Percentiles rank a stretch among this genome's conserved stretches.
phyloP scores from a whole-genome alignment of 2,888 invertebrate genomes.

The Sylvicola cinctus region DNA sequence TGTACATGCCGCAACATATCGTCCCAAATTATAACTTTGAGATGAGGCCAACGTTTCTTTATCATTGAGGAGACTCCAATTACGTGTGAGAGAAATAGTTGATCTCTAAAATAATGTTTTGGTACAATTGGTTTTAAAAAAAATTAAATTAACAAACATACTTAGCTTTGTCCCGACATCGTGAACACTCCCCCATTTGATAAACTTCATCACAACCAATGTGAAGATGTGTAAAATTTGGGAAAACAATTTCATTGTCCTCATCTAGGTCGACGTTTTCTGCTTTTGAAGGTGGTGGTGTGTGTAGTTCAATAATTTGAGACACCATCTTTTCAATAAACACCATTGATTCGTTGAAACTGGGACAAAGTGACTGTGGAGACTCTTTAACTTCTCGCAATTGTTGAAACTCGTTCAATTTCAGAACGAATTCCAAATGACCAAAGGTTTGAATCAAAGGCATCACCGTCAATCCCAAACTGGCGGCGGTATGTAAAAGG shows the following conservation, averaged over 20 bases:
- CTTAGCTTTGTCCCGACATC: conserved; percentile 29
- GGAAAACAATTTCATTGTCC: conserved; percentile 5
- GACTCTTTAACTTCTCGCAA: conserved; percentile 43
- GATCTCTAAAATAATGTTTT: conserved; percentile 19
- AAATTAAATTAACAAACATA: conserved; percentile 8
- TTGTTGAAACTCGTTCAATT: conserved; percentile 36
- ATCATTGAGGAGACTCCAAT: conserved; percentile 36
- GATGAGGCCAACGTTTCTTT: conserved; percentile 31
- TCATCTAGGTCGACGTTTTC: conserved; percentile 2
- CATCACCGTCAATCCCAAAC: conserved; percentile 41
- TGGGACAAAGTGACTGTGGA: conserved; percentile 52
- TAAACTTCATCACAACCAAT: conserved; percentile 58
- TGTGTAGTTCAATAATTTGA: conserved; percentile 33
- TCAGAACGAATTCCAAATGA: conserved; percentile 52
- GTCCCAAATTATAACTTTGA: conserved; percentile 55
- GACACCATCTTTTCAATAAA: conserved; percentile 45
- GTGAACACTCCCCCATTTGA: conserved; percentile 43
- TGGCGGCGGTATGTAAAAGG: conserved; percentile 35
- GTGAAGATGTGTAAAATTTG: conserved; percentile 33
- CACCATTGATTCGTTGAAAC: conserved; percentile 35
- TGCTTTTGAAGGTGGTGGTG: conserved; percentile 4
- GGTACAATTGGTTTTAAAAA: neutral
- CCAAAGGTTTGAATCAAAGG: conserved; percentile 61
- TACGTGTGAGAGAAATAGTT: conserved; percentile 41
- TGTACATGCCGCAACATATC: conserved; percentile 53